Base-by-base conservation (phyloP, 2,113 vertebrate genomes). In the Tragelaphus imberbis region DNA sequence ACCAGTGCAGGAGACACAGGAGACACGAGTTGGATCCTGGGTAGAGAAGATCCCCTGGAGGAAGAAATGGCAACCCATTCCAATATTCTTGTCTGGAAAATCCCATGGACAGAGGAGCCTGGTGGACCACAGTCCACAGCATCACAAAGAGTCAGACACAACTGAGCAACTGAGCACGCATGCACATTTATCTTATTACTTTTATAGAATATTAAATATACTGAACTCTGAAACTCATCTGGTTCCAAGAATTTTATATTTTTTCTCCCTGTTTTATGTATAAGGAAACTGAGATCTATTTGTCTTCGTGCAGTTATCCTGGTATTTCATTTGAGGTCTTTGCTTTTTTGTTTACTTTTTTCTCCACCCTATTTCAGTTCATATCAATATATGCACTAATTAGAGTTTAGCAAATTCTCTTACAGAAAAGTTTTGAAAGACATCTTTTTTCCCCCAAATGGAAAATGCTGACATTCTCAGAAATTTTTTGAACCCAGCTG, bases 381-480 rank as follows among this genome's bases (percentile, higher is more conserved):
- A 63, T 12, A 77, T 77, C 71, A 77, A 44, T 77, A 95, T 90
- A 71, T 61, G 27, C 36, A 59, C 56, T 87, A 71, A 96, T 25
- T 40, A 91, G 51, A 95, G 94, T 96, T 97, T 91, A 97, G 81
- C 56, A 97, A 97, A 47, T 95, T 96, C 87, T 97, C 23, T 75
- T 80, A 55, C 1, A 84, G 84, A 96, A 96, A 89, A 63, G 7
- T 97, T 97, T 97, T 68, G 13, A 94, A 97, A 96, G 44, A 84
- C 92, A 94, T 96, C 53, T 40, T 90, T 84, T 40, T 25, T 5
- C 23, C 84, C 84, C 5, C 59, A 96, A 88, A 97, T 94, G 92
- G 96, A 98, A 97, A 98, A 75, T 25, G 94, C 97, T 97, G 92
- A 96, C 88, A 97, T 91, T 82, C 86, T 95, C 82, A 68, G 17